Conservation (phyloP, 2,888 invertebrate species). For the Lamproptera curius region DNA sequence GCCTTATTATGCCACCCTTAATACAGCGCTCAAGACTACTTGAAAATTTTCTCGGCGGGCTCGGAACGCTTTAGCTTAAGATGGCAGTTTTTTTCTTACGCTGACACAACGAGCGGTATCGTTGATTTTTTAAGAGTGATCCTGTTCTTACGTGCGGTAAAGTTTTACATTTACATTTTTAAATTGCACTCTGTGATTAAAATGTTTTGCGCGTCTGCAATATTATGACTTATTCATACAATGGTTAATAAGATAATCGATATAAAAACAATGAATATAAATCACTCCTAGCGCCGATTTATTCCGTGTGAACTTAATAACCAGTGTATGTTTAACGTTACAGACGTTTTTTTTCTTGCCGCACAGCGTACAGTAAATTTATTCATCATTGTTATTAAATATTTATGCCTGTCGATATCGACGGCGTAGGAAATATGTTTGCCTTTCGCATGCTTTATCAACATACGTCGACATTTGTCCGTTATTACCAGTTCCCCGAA, state of each 20-base stretch:
- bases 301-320: not conserved
- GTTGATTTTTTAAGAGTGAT: constrained; percentile 3
- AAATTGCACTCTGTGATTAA: too few species aligned
- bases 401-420: constrained; percentile 32
- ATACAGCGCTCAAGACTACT: constrained; percentile 75
- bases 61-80: constrained; percentile 53
- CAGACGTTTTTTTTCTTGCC: constrained; percentile 3
- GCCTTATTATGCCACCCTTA: constrained; percentile 78
- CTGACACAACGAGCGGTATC: constrained; percentile 24
- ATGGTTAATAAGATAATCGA: too few species aligned
- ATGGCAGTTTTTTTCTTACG: constrained; percentile 35
- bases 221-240: too few species aligned
- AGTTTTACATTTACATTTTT: too few species aligned
- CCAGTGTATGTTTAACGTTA: not conserved
- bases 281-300: not conserved
- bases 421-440: constrained; percentile 29
- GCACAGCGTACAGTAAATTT: constrained; percentile 6
- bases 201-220: too few species aligned
- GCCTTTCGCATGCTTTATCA: constrained; percentile 31
- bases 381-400: constrained; percentile 27
- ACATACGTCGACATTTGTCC: constrained; percentile 43
- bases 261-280: too few species aligned
- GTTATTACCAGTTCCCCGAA: constrained; percentile 55
- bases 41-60: constrained; percentile 72
- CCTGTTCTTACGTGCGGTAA: too few species aligned